Percentiles rank a stretch among this genome's conserved stretches.
Conservation (phyloP, 2,113 vertebrate genomes). For the Notothenia coriiceps region DNA sequence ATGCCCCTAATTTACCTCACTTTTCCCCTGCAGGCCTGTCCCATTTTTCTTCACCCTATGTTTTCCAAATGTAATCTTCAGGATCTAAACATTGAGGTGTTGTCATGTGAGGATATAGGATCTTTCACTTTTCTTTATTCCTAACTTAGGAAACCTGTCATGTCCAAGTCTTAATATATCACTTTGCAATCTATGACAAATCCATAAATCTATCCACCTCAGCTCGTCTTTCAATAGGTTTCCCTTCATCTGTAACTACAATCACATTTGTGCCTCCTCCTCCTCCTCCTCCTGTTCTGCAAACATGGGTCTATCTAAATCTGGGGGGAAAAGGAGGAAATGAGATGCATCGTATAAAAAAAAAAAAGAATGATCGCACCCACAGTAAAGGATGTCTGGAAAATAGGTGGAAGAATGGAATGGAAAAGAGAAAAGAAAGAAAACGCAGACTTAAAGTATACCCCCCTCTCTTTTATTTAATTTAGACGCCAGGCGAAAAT, state of each 20-base stretch:
- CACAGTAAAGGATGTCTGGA: slow-evolving; percentile 82
- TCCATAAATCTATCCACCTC: slow-evolving; percentile 71
- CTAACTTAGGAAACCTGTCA: slow-evolving; percentile 14
- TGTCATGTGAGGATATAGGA: slow-evolving; percentile 25
- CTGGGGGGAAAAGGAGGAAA: slow-evolving; percentile 80
- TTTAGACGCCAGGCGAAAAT: slow-evolving; percentile 95
- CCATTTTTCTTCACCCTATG: slow-evolving; percentile 71
- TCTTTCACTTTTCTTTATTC: slow-evolving; percentile 9
- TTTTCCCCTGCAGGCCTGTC: slow-evolving; percentile 68
- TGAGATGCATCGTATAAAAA: slow-evolving; percentile 81
- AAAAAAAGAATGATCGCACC: slow-evolving; percentile 69
- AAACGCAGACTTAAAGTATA: slow-evolving; percentile 87
- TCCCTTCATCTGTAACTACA: slow-evolving; percentile 77
- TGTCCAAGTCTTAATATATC: slow-evolving; percentile 49
- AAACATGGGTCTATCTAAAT: slow-evolving; percentile 79
- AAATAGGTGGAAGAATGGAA: slow-evolving; percentile 84
- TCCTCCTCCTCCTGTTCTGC: slow-evolving; percentile 41
- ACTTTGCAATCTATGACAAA: slow-evolving; percentile 69
- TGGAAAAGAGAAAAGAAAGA: slow-evolving; percentile 86
- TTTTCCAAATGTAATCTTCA: slow-evolving; percentile 57
- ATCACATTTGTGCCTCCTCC: slow-evolving; percentile 51
- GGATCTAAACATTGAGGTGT: slow-evolving; percentile 26
- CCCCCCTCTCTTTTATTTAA: slow-evolving; percentile 90
- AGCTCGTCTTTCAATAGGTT: slow-evolving; percentile 66
- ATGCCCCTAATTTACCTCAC: slow-evolving; percentile 82